These are phyloP conservation scores for Cephus rjabovi DNA, from an alignment of 2,888 invertebrate genomes.

Conservation along the genomic window DNA sequence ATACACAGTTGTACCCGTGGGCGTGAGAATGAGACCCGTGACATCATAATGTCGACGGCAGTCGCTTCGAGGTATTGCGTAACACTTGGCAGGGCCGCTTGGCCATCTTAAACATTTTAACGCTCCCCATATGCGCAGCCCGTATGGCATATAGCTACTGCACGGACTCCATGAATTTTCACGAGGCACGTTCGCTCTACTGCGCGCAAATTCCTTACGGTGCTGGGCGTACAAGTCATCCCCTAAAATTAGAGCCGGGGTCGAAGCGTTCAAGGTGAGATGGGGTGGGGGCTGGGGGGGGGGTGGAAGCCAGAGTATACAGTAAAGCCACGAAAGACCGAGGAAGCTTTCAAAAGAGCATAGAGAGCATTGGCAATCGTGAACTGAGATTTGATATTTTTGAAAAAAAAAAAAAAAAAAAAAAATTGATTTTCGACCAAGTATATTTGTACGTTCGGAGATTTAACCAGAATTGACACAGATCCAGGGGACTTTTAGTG, in stretches of 20 bases:
- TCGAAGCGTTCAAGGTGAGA: slow-evolving; percentile 13
- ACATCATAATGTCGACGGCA: slow-evolving; percentile 4
- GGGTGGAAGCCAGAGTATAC: too few species aligned
- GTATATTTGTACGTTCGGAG: background rate
- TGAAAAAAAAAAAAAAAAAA: background rate
- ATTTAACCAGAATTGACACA: background rate
- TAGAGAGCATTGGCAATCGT: background rate
- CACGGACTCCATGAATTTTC: background rate
- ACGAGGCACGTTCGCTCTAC: slow-evolving; percentile 1
- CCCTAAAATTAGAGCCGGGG: slow-evolving; percentile 15
- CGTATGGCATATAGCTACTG: background rate
- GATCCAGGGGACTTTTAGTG: background rate
- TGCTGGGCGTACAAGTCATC: slow-evolving; percentile 10
- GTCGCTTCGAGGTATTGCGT: background rate
- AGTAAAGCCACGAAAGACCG: background rate
- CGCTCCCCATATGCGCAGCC: background rate
- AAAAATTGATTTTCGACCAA: background rate
- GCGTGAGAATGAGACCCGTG: slow-evolving; percentile 1
- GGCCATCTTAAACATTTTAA: slow-evolving; percentile 5
- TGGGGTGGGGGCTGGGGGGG: background rate
- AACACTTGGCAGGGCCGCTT: slow-evolving; percentile 3
- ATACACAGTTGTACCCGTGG: background rate
- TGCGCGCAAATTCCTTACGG: slow-evolving; percentile 17
- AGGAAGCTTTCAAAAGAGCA: background rate
- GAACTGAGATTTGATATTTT: background rate